These are phyloP conservation scores for Myripristis murdjan DNA, from an alignment of 2,797 vertebrate genomes.

Conservation along the genomic window DNA sequence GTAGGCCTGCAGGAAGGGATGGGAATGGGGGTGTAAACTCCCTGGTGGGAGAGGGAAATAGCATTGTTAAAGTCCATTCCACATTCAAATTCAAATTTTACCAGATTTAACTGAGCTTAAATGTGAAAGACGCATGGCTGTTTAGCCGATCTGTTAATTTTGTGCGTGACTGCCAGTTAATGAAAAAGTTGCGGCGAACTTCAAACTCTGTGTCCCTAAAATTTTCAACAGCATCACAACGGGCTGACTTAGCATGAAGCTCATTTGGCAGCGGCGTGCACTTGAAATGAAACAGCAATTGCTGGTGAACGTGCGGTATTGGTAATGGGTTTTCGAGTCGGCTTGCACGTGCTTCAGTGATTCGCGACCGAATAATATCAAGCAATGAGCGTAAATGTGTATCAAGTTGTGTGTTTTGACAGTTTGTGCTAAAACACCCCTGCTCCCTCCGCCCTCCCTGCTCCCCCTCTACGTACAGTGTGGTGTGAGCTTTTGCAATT, in stretches of 20 bases:
- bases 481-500: too few relatives aligned
- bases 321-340: neutral
- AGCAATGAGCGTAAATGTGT: neutral
- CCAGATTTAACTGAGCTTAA: constrained; percentile 35
- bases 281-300: neutral
- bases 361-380: neutral
- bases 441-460: neutral
- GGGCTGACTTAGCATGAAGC: constrained; percentile 5
- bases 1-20: constrained; percentile 22
- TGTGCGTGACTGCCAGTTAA: constrained; percentile 48
- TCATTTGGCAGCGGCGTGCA: neutral
- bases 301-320: neutral
- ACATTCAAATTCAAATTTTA: constrained; percentile 2
- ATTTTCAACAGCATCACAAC: constrained; percentile 16
- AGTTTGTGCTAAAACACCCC: neutral
- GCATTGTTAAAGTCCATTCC: constrained; percentile 36
- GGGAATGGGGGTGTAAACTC: constrained; percentile 22
- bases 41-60: constrained; percentile 49
- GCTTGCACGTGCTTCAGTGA: neutral
- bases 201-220: constrained; percentile 48
- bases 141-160: constrained; percentile 56
- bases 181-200: constrained; percentile 33
- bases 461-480: neutral
- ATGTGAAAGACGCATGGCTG: constrained; percentile 10
- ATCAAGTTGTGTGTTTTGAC: neutral